Percentiles rank a stretch among this genome's conserved stretches.
Conservation (phyloP, 2,888 invertebrate species). For the Drosophila phalerata region DNA sequence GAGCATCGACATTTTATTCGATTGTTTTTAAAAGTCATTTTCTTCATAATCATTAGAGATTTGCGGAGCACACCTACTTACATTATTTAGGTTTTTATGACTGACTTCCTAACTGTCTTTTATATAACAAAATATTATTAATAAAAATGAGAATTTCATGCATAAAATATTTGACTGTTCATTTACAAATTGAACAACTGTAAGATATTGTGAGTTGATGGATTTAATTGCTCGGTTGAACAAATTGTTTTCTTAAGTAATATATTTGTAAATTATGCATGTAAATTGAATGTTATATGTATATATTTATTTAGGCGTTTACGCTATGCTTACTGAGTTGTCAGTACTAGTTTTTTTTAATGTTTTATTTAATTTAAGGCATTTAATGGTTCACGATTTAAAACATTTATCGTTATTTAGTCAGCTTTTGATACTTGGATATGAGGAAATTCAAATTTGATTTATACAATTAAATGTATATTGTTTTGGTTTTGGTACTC, state of each 20-base stretch:
- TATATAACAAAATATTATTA: not conserved
- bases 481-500: constrained; percentile 32
- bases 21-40: no score
- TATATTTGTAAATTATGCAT: constrained; percentile 33
- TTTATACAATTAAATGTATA: constrained; percentile 32
- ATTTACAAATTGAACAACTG: constrained; percentile 30
- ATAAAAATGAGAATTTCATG: constrained; percentile 29
- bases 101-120: constrained; percentile 29
- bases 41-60: no score
- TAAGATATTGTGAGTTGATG: constrained; percentile 39
- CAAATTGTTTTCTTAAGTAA: constrained; percentile 32
- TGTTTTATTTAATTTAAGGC: constrained; percentile 38
- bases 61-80: no score
- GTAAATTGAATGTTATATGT: constrained; percentile 36
- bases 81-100: not conserved
- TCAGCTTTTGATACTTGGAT: constrained; percentile 84
- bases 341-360: constrained; percentile 45
- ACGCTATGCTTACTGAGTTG: constrained; percentile 61
- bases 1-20: no score
- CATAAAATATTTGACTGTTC: constrained; percentile 11
- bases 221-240: constrained; percentile 49
- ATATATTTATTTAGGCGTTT: constrained; percentile 24
- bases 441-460: constrained; percentile 71
- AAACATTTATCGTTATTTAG: constrained; percentile 54
- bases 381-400: constrained; percentile 35